These are phyloP conservation scores for Heliconius melpomene DNA, from an alignment of 1,140 invertebrate genomes.

Conservation along the genomic window DNA sequence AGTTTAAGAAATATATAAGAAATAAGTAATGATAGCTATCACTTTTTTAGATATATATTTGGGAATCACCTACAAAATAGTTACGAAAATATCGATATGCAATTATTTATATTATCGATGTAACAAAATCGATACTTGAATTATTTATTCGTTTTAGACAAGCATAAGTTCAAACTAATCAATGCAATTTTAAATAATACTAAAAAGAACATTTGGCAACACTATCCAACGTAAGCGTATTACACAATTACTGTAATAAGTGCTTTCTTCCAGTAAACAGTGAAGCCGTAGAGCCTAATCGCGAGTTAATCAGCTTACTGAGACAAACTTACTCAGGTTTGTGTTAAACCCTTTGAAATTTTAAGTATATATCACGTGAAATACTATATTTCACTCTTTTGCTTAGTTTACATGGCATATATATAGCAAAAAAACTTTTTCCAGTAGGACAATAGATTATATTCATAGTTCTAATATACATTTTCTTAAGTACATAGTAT, in stretches of 20 bases:
- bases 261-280: conserved; percentile 25
- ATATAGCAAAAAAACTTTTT: not conserved
- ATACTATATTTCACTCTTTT: not conserved
- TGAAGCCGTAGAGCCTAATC: conserved; percentile 25
- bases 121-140: too few relatives aligned
- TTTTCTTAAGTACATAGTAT: not conserved
- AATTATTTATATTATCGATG: too few relatives aligned
- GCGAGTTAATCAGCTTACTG: conserved; percentile 22
- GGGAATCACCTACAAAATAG: too few relatives aligned
- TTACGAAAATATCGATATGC: too few relatives aligned
- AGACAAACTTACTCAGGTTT: conserved; percentile 17
- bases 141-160: too few relatives aligned
- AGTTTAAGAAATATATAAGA: not conserved
- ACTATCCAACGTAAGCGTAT: conserved; percentile 21
- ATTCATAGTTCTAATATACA: not conserved
- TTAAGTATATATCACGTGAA: conserved; percentile 3
- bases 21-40: not conserved
- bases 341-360: conserved; percentile 9
- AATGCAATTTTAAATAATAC: not conserved
- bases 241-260: conserved; percentile 28
- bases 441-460: too few relatives aligned
- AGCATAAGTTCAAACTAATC: not conserved
- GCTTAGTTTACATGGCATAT: not conserved
- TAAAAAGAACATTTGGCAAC: not conserved
- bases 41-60: not conserved